Evolutionary conservation across 2,888 invertebrate genomes (phyloP).

Genomic region (Microplitis deprimator): DNA sequence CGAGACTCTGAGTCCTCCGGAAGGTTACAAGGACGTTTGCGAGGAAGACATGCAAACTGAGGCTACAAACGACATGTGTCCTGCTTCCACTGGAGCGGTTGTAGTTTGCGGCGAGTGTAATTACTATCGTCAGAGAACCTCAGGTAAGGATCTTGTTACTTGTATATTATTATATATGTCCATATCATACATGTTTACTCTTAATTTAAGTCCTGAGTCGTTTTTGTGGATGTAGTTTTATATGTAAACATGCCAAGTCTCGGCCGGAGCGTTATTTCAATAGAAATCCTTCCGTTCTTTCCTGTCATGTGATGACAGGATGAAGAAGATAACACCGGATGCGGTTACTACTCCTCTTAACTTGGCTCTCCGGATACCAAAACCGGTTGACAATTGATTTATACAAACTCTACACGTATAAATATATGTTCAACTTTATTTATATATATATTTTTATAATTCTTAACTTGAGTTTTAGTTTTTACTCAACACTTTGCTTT

Average conservation of each 20-base stretch:
- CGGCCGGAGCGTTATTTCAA: background rate
- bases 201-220: background rate
- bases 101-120: constrained; percentile 77
- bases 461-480: too few species aligned
- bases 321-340: background rate
- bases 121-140: constrained; percentile 71
- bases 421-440: too few species aligned
- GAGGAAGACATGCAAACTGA: constrained; percentile 73
- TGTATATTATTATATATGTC: background rate
- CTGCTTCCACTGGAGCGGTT: constrained; percentile 24
- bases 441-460: too few species aligned
- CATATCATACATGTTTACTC: too few species aligned
- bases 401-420: background rate
- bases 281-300: background rate
- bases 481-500: background rate
- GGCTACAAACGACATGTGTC: constrained; percentile 48
- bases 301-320: background rate
- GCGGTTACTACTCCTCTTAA: background rate
- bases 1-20: constrained; percentile 90
- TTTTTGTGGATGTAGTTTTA: background rate
- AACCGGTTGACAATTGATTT: constrained; percentile 1
- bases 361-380: background rate
- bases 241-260: constrained; percentile 9
- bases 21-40: constrained; percentile 91
- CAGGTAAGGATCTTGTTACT: constrained; percentile 71